These are phyloP conservation scores for Pandemis heparana DNA, from an alignment of 2,888 invertebrate genomes.

Conservation along the genomic window DNA sequence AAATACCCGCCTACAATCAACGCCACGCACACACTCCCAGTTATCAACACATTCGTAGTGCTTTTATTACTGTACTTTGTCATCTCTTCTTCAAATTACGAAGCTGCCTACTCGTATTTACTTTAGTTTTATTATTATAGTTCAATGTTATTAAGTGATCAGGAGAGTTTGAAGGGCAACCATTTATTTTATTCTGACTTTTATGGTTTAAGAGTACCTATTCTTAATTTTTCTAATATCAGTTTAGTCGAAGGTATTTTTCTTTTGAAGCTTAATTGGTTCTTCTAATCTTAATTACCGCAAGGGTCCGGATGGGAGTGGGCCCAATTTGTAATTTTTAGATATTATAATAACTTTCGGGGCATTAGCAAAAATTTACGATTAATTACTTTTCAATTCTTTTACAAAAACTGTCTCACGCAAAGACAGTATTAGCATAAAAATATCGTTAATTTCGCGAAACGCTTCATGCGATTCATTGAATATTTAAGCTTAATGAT, in stretches of 20 bases:
- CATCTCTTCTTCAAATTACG: constrained; percentile 33
- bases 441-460: constrained; percentile 52
- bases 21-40: constrained; percentile 46
- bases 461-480: constrained; percentile 46
- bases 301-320: background rate
- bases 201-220: background rate
- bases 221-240: constrained; percentile 8
- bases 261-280: background rate
- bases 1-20: constrained; percentile 63
- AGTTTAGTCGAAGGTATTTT: background rate
- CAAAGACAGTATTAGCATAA: constrained; percentile 44
- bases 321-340: background rate
- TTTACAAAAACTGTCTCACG: constrained; percentile 32
- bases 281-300: constrained; percentile 7
- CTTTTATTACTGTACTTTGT: constrained; percentile 41
- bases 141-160: background rate
- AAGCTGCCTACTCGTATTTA: constrained; percentile 7
- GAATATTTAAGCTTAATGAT: constrained; percentile 67
- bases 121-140: constrained; percentile 3
- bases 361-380: constrained; percentile 33
- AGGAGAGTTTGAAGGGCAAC: background rate
- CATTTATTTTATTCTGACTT: too few species aligned
- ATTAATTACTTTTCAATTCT: constrained; percentile 35
- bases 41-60: constrained; percentile 28
- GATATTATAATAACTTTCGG: constrained; percentile 1